Evolutionary conservation across 53 echinoderm and acorn worm genomes (phyloP).

Genomic region (Temnopleurus reevesii): DNA sequence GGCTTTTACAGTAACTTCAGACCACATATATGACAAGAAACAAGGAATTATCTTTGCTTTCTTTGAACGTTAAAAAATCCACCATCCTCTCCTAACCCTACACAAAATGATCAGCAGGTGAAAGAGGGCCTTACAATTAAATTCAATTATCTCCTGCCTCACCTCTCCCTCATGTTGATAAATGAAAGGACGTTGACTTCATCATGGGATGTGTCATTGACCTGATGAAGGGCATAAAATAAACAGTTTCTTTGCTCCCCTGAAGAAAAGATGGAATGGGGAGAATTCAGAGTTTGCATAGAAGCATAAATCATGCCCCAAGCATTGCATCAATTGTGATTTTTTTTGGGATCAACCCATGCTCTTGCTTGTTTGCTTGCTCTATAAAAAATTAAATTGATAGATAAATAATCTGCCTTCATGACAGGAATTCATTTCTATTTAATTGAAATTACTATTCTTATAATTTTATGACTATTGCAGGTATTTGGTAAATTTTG

Average conservation of each 20-base stretch:
- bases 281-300: constrained; percentile 3
- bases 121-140: not conserved
- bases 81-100: not conserved
- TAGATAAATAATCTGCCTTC: no score
- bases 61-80: no score
- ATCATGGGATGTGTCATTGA: not conserved
- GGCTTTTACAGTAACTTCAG: no score
- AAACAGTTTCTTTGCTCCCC: not conserved
- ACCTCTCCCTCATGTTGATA: not conserved
- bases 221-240: not conserved
- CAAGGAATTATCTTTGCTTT: no score
- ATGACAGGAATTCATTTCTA: no score
- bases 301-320: not conserved
- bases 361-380: not conserved
- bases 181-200: not conserved
- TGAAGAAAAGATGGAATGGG: not conserved
- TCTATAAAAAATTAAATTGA: no score
- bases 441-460: no score
- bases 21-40: no score
- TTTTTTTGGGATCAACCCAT: not conserved
- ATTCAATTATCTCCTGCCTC: not conserved
- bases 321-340: not conserved
- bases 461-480: no score
- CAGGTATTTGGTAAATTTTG: no score
- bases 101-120: not conserved